Conservation (phyloP, 2,113 vertebrate species). For the Pollimyrus isidori region DNA sequence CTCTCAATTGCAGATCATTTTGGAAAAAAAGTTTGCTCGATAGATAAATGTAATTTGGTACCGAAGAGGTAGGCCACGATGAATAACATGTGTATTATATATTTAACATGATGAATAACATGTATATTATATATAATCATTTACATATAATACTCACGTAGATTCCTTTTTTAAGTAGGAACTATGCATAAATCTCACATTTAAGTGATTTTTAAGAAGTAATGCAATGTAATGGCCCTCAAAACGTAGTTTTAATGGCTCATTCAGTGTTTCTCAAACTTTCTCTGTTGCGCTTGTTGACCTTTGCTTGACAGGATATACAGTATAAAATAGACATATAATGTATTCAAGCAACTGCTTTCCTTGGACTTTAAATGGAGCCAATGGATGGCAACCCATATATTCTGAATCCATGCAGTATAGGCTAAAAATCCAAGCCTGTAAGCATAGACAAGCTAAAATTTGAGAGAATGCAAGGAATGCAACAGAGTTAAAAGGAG, state of each 20-base stretch:
- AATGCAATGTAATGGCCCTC: not conserved
- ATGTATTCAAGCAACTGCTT: not conserved
- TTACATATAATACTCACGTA: not conserved
- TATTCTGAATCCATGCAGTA: not conserved
- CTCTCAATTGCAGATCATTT: not conserved
- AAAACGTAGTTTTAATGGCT: not conserved
- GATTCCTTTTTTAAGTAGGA: not conserved
- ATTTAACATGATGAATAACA: not conserved
- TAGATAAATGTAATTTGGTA: not conserved
- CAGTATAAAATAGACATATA: not conserved
- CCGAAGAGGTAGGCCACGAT: not conserved
- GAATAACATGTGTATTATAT: not conserved
- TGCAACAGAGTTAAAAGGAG: not conserved
- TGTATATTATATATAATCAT: not conserved
- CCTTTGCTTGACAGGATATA: not conserved
- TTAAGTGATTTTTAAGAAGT: not conserved
- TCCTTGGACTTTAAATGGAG: not conserved
- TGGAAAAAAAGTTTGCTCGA: not conserved
- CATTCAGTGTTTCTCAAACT: not conserved
- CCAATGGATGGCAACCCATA: not conserved
- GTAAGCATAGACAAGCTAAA: not conserved
- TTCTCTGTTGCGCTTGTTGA: not conserved
- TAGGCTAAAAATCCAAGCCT: not conserved
- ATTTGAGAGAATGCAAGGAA: not conserved
- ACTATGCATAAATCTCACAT: not conserved